Base-by-base conservation (phyloP, 2,113 vertebrate genomes). In the Catagonus wagneri region DNA sequence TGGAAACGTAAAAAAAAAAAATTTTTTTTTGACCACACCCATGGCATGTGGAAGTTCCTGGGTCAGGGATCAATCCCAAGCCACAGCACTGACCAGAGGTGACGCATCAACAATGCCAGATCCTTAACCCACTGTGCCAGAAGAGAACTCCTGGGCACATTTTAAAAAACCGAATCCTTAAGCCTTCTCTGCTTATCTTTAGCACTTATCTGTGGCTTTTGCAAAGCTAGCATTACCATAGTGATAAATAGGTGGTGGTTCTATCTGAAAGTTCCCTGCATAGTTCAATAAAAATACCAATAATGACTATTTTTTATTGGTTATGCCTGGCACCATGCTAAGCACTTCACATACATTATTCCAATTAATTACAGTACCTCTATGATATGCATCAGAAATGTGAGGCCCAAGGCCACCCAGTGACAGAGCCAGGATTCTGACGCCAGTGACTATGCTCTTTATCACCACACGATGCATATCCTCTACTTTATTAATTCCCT, bases 231-330 rank as follows among this genome's bases (percentile, higher is more conserved):
- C 52, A 89, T 97, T 93, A 92, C 44, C 68, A 75, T 78, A 56
- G 52, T 95, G 68, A 83, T 88, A 76, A 80, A 72, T 79, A 81
- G 50, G 61, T 66, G n/a, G 32, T 60, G n/a, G 66, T 91, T 22
- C n/a, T 89, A n/a, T 89, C 13, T 32, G 20, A 74, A 78, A 89
- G 27, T 85, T 89, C 66, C 69, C 9, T 86, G n/a, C 3, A 58
- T 7, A 60, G 34, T 65, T 93, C 72, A 93, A 91, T 94, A 93
- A 89, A 95, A 89, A 79, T 63, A 92, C 78, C 91, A 89, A 29
- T 89, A 90, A 87, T 69, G 54, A 25, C 34, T 63, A 19, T 68
- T 79, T 89, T 29, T 87, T 79, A 60, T 86, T 63, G 60, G 68
- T 61, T 86, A 50, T 60, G 58, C 44, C 29, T 74, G 69, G 11